These are phyloP conservation scores for Cephalopholis sonnerati DNA, from an alignment of 2,113 vertebrate species.

Conservation along the genomic window DNA sequence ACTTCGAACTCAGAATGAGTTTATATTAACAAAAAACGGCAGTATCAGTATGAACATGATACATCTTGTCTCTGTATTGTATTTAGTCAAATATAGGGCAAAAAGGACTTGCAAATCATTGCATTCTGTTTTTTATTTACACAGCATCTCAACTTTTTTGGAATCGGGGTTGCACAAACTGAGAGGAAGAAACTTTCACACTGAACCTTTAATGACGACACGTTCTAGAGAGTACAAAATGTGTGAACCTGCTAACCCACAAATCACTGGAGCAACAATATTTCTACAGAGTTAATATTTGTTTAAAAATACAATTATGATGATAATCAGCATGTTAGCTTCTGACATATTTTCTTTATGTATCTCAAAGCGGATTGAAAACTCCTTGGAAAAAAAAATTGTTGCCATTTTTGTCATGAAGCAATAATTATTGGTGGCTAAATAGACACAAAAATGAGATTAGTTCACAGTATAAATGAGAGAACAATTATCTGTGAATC, in stretches of 20 bases:
- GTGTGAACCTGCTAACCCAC: neutral
- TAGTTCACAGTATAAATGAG: conserved; percentile 59
- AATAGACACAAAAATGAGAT: conserved; percentile 65
- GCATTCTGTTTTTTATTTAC: no score
- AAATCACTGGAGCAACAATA: neutral
- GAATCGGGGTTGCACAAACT: neutral
- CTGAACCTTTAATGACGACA: neutral
- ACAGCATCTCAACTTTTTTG: no score
- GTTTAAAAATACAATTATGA: conserved; percentile 37
- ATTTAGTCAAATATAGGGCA: no score
- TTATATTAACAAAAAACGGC: no score
- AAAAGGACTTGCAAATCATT: no score
- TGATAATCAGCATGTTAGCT: conserved; percentile 38
- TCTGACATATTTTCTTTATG: conserved; percentile 27
- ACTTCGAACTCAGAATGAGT: no score
- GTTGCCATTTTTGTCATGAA: conserved; percentile 27
- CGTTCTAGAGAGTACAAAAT: neutral
- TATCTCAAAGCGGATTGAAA: conserved; percentile 41
- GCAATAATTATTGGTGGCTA: conserved; percentile 62
- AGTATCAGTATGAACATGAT: no score
- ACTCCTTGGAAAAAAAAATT: conserved; percentile 20
- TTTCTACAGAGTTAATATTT: conserved; percentile 27
- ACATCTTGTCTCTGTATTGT: no score
- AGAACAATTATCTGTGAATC: conserved; percentile 75
- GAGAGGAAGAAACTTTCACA: conserved; percentile 1